A percentile compares a stretch with the other conserved stretches of the same genome.
Evolutionary conservation across 2,797 vertebrate genomes (phyloP).

Genomic region (Apogon hyalosoma): DNA sequence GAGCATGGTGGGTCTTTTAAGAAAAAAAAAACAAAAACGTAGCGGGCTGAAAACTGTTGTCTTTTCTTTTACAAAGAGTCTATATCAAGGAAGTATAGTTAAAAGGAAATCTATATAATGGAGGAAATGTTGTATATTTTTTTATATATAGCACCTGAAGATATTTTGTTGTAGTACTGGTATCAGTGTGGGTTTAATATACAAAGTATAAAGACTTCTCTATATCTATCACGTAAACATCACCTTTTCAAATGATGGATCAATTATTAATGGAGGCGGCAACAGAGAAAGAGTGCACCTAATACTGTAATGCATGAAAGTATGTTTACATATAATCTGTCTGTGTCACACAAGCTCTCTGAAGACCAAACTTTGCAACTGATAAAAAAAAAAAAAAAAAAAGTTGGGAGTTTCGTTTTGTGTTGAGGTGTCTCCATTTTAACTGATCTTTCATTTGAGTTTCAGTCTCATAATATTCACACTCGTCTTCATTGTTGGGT

Average conservation of each 20-base stretch:
- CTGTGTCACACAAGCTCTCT: conserved; percentile 51
- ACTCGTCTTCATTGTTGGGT: conserved; percentile 28
- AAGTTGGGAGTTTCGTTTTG: conserved; percentile 42
- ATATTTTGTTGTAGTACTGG: conserved; percentile 84
- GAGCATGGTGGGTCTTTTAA: conserved; percentile 51
- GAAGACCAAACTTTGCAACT: conserved; percentile 54
- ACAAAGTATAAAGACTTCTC: conserved; percentile 65
- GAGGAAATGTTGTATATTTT: conserved; percentile 85
- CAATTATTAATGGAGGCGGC: conserved; percentile 59
- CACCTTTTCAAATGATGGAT: conserved; percentile 66
- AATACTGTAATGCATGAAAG: conserved; percentile 75
- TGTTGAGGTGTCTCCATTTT: conserved; percentile 49
- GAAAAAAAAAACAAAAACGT: conserved; percentile 22
- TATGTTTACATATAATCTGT: conserved; percentile 67
- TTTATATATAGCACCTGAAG: conserved; percentile 80
- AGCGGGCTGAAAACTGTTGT: conserved; percentile 52
- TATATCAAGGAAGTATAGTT: conserved; percentile 74
- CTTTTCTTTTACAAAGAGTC: conserved; percentile 81
- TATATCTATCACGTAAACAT: conserved; percentile 50
- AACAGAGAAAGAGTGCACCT: conserved; percentile 56
- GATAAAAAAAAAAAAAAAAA: conserved; percentile 8
- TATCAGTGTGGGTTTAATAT: conserved; percentile 78
- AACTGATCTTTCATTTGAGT: conserved; percentile 65
- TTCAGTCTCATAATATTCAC: conserved; percentile 42
- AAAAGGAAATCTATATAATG: conserved; percentile 80